Evolutionary conservation across 2,113 vertebrate species (phyloP), one percentile per base, ranked within the genome.

Genomic region (Colossoma macropomum): DNA sequence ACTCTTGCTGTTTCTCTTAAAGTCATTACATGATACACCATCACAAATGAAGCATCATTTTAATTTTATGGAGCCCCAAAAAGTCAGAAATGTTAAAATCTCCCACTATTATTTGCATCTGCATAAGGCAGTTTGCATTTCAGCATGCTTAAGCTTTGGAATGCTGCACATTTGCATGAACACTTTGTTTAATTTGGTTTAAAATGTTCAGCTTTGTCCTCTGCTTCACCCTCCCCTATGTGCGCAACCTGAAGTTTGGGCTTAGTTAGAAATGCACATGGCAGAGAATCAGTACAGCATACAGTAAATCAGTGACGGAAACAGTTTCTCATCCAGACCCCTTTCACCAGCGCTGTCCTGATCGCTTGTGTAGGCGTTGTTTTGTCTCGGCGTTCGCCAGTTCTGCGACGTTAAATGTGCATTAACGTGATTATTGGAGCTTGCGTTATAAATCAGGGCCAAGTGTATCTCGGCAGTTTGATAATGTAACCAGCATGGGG

Each of bases 381-480:
- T 91, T 92, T 91, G 92, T 62, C 91, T 94, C 91, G 89, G 90
- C 90, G 90, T 90, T 91, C 90, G 77, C 90, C 92, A 89, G 91
- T 92, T 81, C 79, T 89, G 88, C 90, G 84, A 91, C 91, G 82
- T 88, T 90, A 93, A 93, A 93, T 92, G 89, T 90, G 92, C 91
- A 94, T 95, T 94, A 94, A 94, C 93, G 87, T 79, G 90, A 93
- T 94, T 94, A 94, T 94, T 94, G 93, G 92, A 91, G 92, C 91
- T 91, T 85, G 89, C 92, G 92, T 93, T 93, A 93, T 91, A 93
- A 94, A 93, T 94, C 89, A 93, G 91, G 91, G 89, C 87, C 87
- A 86, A 82, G 89, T 86, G 84, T 86, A 88, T 83, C 88, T 89
- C 87, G 87, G 87, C 81, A 77, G 80, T 86, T 83, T 79, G 77